Evolutionary conservation across 2,888 invertebrate genomes (phyloP).

Genomic region (Eueremaeus valkanovi): DNA sequence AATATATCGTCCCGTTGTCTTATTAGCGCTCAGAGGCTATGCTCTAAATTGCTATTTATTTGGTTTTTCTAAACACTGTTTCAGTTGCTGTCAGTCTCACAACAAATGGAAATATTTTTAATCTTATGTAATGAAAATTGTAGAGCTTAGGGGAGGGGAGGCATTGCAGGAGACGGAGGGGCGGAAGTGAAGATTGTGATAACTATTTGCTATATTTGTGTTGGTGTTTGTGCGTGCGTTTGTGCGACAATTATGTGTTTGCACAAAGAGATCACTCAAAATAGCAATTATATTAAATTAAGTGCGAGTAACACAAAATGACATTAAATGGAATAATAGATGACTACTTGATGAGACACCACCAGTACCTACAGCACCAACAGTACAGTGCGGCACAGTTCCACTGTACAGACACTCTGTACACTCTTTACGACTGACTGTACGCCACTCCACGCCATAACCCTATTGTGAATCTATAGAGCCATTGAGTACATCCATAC

Average conservation of each 20-base stretch:
- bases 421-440: too few species aligned
- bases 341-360: constrained; percentile 18
- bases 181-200: neutral
- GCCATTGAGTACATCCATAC: neutral
- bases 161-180: neutral
- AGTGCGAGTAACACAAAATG: constrained; percentile 26
- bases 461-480: constrained; percentile 25
- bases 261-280: constrained; percentile 25
- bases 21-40: neutral
- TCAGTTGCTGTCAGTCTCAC: neutral
- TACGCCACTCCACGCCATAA: neutral
- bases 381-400: too few species aligned
- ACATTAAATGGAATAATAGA: constrained; percentile 24
- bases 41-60: constrained; percentile 9
- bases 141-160: neutral
- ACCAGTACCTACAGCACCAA: neutral
- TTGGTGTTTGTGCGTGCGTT: neutral
- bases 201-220: constrained; percentile 1
- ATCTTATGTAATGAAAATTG: constrained; percentile 13
- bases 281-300: constrained; percentile 29
- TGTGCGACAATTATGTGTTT: constrained; percentile 24
- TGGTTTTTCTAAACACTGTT: constrained; percentile 1
- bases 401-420: too few species aligned
- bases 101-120: constrained; percentile 9
- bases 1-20: constrained; percentile 13